Percentiles rank a stretch among this genome's conserved stretches.
Conservation (phyloP, 2,888 invertebrate genomes). For the Agrochola lychnidis region DNA sequence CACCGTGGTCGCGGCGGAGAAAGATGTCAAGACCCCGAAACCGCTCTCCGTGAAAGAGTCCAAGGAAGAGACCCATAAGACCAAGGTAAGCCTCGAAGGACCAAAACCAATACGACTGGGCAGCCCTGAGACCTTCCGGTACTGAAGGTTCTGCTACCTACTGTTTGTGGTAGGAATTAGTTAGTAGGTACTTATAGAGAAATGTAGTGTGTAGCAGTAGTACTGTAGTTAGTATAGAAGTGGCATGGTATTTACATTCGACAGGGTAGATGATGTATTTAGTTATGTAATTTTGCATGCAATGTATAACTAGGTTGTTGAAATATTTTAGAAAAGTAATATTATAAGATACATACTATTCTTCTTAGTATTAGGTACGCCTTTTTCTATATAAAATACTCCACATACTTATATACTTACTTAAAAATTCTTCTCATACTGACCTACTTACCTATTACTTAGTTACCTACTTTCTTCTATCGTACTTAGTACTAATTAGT, state of each 20-base stretch:
- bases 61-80: constrained; percentile 61
- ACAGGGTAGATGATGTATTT: not conserved
- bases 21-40: constrained; percentile 68
- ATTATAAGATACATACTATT: too few relatives aligned
- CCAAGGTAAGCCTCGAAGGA: constrained; percentile 70
- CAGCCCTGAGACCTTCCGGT: constrained; percentile 50
- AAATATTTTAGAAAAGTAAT: not conserved
- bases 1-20: constrained; percentile 66
- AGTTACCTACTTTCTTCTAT: not conserved
- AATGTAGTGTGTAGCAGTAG: too few relatives aligned
- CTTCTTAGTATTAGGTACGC: not conserved
- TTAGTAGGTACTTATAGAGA: not conserved
- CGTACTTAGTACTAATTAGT: not conserved
- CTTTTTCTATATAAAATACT: not conserved
- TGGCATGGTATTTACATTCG: too few relatives aligned
- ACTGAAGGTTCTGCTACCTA: constrained; percentile 50
- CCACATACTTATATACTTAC: not conserved
- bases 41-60: constrained; percentile 62
- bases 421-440: not conserved
- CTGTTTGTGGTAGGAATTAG: constrained; percentile 43
- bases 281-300: constrained; percentile 8
- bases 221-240: too few relatives aligned
- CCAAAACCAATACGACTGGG: constrained; percentile 56
- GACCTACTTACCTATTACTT: not conserved
- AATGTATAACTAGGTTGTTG: not conserved